These are phyloP conservation scores for Aphis craccivora DNA, from an alignment of 1,140 invertebrate genomes.

Conservation along the genomic window DNA sequence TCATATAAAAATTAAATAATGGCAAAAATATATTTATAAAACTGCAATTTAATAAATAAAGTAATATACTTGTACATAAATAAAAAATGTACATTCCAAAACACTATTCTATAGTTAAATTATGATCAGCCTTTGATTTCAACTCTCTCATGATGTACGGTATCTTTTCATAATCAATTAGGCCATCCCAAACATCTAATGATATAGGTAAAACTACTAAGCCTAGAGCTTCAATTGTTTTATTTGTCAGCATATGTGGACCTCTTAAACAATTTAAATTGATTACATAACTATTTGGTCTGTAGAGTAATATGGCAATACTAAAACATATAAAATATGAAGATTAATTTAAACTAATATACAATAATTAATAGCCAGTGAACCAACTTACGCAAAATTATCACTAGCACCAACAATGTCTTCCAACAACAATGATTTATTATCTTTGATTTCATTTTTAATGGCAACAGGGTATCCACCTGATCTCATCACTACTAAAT, in stretches of 20 bases:
- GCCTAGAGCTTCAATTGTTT: constrained; percentile 60
- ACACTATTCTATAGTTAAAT: neutral
- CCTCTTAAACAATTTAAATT: constrained; percentile 53
- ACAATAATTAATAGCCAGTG: neutral
- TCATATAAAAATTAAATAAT: neutral
- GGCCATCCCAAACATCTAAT: constrained; percentile 63
- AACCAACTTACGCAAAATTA: constrained; percentile 33
- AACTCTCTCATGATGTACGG: constrained; percentile 65
- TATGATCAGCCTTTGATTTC: constrained; percentile 63
- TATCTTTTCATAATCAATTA: constrained; percentile 66
- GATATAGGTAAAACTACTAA: constrained; percentile 64
- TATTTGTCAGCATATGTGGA: neutral
- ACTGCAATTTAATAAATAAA: neutral
- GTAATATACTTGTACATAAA: neutral
- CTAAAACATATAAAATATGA: constrained; percentile 39
- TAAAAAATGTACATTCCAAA: neutral
- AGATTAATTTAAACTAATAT: neutral
- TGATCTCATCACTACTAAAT: constrained; percentile 66
- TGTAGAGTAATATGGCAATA: constrained; percentile 21
- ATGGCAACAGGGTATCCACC: constrained; percentile 67
- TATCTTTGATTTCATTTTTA: constrained; percentile 60
- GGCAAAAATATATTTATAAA: neutral
- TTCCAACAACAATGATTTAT: constrained; percentile 23
- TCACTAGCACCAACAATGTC: neutral
- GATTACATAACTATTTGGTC: constrained; percentile 26